Conservation (phyloP, 2,797 vertebrate genomes). For the Eutrigla gurnardus region DNA sequence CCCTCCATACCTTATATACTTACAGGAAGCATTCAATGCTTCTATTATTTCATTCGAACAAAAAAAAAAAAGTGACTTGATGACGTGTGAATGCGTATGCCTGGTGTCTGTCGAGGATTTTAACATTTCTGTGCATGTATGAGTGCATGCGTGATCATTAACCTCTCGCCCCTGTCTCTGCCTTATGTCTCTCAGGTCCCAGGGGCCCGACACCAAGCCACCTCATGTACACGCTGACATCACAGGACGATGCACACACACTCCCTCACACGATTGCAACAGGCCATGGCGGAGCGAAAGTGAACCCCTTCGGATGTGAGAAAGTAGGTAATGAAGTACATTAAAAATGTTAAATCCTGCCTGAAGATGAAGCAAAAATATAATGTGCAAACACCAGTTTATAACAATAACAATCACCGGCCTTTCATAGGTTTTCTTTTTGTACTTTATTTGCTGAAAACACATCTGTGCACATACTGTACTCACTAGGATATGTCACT, state of each 20-base stretch:
- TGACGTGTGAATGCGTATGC: constrained; percentile 27
- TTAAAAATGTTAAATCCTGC: constrained; percentile 4
- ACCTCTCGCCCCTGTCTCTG: constrained; percentile 77
- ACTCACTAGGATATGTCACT: constrained; percentile 54
- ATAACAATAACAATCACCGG: constrained; percentile 46
- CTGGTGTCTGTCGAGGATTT: constrained; percentile 57
- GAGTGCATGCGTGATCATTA: constrained; percentile 68
- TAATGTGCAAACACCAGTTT: not conserved
- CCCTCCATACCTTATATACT: constrained; percentile 10
- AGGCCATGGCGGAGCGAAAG: not conserved
- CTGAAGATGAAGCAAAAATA: constrained; percentile 27
- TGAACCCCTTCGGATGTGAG: not conserved
- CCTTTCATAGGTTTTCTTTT: constrained; percentile 47
- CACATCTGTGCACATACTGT: constrained; percentile 52
- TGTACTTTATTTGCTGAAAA: constrained; percentile 32
- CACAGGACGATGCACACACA: constrained; percentile 31
- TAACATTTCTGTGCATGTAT: constrained; percentile 20
- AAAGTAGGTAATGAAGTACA: constrained; percentile 2
- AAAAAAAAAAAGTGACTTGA: constrained; percentile 34
- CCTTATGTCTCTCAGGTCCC: constrained; percentile 71
- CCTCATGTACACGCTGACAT: constrained; percentile 56
- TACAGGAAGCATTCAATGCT: not conserved
- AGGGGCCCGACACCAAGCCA: constrained; percentile 55
- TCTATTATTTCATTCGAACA: constrained; percentile 25
- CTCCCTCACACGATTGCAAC: too few relatives aligned